Evolutionary conservation across 2,113 vertebrate genomes (phyloP).

Genomic region (Arvicanthis niloticus): DNA sequence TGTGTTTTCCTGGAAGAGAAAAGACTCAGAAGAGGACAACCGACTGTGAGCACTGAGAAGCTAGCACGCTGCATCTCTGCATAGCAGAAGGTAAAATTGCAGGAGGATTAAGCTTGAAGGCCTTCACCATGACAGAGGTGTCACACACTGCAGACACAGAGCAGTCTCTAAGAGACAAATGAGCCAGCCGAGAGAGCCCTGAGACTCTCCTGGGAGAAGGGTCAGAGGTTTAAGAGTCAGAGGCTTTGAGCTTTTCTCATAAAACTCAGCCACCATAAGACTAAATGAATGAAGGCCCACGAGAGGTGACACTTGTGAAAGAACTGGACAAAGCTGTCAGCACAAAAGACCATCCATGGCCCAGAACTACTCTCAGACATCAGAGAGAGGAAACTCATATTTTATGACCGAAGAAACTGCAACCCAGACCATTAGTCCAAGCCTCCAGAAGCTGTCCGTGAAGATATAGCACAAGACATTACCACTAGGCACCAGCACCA

Average conservation of each 20-base stretch:
- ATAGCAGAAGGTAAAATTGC: background rate
- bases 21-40: background rate
- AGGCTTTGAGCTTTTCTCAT: rapidly evolving
- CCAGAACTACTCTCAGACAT: background rate
- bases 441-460: background rate
- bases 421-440: no score
- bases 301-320: rapidly evolving
- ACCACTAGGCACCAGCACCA: background rate
- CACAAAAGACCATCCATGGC: rapidly evolving
- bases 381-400: background rate
- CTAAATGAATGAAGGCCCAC: rapidly evolving
- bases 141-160: background rate
- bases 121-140: background rate
- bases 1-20: background rate
- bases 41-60: background rate
- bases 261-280: background rate
- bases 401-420: background rate
- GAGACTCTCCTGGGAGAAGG: background rate
- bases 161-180: background rate
- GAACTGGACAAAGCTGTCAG: no score
- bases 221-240: background rate
- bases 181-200: background rate
- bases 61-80: background rate
- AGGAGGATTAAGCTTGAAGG: background rate
- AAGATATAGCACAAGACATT: background rate